phyloP scores from a whole-genome alignment of 2,888 invertebrate genomes.

The Tuta absoluta region DNA sequence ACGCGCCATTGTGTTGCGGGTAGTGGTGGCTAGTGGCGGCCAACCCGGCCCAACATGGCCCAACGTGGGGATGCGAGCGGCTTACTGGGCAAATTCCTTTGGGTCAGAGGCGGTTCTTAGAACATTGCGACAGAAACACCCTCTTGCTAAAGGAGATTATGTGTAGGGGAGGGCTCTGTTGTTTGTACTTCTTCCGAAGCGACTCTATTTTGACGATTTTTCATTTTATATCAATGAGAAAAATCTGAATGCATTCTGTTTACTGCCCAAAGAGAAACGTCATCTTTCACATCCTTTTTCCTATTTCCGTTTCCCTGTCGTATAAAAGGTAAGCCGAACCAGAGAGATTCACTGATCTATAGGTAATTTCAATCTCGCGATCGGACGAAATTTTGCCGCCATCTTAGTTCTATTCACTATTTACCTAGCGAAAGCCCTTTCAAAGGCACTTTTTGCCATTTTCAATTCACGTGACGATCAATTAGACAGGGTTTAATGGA shows the following conservation, averaged over 20 bases:
- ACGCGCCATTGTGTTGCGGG: slow-evolving; percentile 63
- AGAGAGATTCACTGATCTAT: slow-evolving; percentile 6
- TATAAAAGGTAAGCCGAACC: slow-evolving; percentile 12
- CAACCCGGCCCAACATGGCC: neutral
- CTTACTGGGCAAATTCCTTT: slow-evolving; percentile 16
- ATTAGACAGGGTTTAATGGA: slow-evolving; percentile 77
- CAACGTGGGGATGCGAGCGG: slow-evolving; percentile 31
- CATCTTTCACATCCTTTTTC: neutral
- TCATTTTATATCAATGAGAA: too few relatives aligned
- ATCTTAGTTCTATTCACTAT: slow-evolving; percentile 24
- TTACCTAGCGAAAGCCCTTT: slow-evolving; percentile 22
- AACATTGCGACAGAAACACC: neutral
- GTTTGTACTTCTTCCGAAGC: neutral
- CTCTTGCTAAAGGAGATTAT: neutral
- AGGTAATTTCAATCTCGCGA: slow-evolving; percentile 6
- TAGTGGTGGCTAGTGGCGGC: slow-evolving; percentile 32
- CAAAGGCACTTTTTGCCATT: slow-evolving; percentile 64
- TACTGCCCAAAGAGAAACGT: neutral
- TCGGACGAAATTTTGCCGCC: neutral
- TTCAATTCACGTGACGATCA: slow-evolving; percentile 73
- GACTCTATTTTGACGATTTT: neutral
- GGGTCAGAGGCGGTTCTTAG: neutral
- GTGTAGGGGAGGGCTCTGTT: neutral
- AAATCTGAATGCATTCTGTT: neutral
- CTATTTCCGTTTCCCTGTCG: neutral